phyloP scores from a whole-genome alignment of 2,797 vertebrate species.

The Manis javanica region DNA sequence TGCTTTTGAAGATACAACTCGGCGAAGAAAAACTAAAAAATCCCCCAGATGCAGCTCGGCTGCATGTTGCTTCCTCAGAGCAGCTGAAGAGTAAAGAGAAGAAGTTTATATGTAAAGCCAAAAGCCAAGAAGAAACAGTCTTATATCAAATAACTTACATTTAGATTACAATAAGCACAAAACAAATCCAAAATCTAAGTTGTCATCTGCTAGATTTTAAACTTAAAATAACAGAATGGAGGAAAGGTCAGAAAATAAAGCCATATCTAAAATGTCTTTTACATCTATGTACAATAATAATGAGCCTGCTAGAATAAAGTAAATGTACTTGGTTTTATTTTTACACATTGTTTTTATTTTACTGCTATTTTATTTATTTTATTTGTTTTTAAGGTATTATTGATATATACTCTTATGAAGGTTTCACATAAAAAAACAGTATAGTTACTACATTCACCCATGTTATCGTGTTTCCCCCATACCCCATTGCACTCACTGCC shows the following conservation, averaged over 20 bases:
- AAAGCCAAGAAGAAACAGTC: not conserved
- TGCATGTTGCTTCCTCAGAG: slow-evolving; percentile 94
- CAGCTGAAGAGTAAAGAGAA: slow-evolving; percentile 86
- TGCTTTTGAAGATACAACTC: slow-evolving; percentile 98
- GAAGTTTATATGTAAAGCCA: slow-evolving; percentile 30
- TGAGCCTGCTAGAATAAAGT: not conserved
- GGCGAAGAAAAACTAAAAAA: slow-evolving; percentile 96
- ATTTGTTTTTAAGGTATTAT: not conserved
- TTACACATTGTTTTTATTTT: not conserved
- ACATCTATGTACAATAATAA: not conserved
- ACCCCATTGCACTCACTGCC: too few relatives aligned
- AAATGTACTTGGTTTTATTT: not conserved
- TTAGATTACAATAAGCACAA: slow-evolving; percentile 5
- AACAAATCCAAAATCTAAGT: slow-evolving; percentile 36
- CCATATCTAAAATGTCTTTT: slow-evolving; percentile 22
- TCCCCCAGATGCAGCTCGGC: slow-evolving; percentile 97
- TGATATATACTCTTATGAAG: too few relatives aligned
- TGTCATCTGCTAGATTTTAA: slow-evolving; percentile 50
- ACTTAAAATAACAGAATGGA: slow-evolving; percentile 15
- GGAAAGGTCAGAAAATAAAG: slow-evolving; percentile 35
- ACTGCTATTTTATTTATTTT: not conserved
- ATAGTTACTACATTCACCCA: too few relatives aligned
- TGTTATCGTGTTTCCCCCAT: too few relatives aligned
- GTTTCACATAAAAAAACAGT: too few relatives aligned
- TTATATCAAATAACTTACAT: not conserved